Evolutionary conservation across 35 echinoderm and acorn worm genomes (phyloP).

Genomic region (Ptychodera flava): DNA sequence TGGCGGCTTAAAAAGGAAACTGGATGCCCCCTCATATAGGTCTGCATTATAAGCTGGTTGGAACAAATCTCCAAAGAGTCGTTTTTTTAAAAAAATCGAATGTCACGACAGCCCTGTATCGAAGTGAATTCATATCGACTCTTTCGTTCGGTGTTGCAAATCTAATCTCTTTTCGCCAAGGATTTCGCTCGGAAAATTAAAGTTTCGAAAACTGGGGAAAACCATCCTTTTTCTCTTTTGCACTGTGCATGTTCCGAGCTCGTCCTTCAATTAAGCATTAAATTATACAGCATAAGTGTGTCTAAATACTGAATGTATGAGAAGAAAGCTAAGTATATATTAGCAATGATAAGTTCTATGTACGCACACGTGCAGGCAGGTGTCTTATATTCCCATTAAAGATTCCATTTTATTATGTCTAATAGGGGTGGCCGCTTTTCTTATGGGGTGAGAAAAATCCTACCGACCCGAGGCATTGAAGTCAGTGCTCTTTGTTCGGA

Average conservation of each 20-base stretch:
- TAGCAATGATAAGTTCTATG: not conserved
- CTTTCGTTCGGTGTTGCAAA: too few species aligned
- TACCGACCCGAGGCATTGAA: too few species aligned
- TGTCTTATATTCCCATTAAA: slow-evolving; percentile 2
- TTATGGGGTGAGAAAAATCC: not conserved
- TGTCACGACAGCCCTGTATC: not conserved
- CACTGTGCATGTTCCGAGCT: not conserved
- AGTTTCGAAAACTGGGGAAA: too few species aligned
- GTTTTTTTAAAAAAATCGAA: not conserved
- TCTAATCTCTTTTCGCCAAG: too few species aligned
- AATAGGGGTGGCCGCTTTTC: not conserved
- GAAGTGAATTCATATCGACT: too few species aligned
- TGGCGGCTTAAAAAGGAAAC: too few species aligned
- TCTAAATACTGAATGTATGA: not conserved
- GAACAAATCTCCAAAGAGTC: too few species aligned
- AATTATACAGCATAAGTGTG: not conserved
- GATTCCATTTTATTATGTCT: not conserved
- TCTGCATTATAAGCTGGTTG: too few species aligned
- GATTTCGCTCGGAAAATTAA: too few species aligned
- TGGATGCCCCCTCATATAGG: too few species aligned
- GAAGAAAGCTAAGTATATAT: not conserved
- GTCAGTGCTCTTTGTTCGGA: not conserved
- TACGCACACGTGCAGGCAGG: not conserved
- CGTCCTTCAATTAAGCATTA: not conserved
- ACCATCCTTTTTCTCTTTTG: too few species aligned